Evolutionary conservation across 2,888 invertebrate species (phyloP).

Genomic region (Epinotia nisella): DNA sequence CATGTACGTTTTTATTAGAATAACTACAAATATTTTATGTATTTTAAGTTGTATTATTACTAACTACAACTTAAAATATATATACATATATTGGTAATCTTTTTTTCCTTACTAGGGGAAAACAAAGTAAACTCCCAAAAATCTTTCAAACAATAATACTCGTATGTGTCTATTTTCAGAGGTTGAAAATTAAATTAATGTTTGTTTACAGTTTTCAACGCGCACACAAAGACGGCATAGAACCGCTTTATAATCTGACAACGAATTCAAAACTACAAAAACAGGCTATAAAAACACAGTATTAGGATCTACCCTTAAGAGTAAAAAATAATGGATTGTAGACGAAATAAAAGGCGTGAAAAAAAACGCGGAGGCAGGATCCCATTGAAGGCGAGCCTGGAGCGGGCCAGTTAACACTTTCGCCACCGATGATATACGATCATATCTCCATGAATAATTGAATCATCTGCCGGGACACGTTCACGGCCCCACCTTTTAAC

Average conservation of each 20-base stretch:
- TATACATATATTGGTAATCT: too few species aligned
- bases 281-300: constrained; percentile 51
- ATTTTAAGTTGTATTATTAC: too few species aligned
- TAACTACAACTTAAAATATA: too few species aligned
- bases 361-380: constrained; percentile 63
- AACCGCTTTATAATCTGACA: constrained; percentile 54
- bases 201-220: constrained; percentile 54
- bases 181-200: constrained; percentile 45
- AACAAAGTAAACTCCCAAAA: background rate
- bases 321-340: constrained; percentile 67
- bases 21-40: too few species aligned
- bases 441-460: constrained; percentile 82
- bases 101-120: background rate
- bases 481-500: constrained; percentile 79
- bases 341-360: constrained; percentile 67
- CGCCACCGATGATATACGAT: constrained; percentile 81
- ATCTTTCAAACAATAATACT: background rate
- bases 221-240: constrained; percentile 52
- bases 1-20: background rate
- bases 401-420: constrained; percentile 76
- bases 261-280: constrained; percentile 55
- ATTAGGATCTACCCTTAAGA: constrained; percentile 53
- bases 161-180: constrained; percentile 38
- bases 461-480: constrained; percentile 82
- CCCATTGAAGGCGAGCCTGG: constrained; percentile 65